These are phyloP conservation scores for Eupleurogrammus muticus DNA, from an alignment of 2,797 vertebrate species.

Conservation along the genomic window DNA sequence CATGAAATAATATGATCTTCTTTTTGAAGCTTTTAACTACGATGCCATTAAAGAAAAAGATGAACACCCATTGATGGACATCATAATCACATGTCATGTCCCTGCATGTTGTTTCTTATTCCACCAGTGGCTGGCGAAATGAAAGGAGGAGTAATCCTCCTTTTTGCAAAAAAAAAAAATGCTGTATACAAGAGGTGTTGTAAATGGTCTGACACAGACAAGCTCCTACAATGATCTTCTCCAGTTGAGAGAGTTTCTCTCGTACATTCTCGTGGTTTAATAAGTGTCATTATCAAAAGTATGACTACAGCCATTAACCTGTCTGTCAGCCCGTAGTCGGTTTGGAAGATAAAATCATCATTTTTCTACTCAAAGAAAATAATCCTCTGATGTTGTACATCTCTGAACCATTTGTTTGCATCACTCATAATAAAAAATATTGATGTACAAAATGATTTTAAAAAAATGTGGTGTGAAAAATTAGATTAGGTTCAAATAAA, in stretches of 20 bases:
- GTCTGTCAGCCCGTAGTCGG: not conserved
- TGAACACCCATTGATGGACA: not conserved
- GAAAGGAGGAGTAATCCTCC: not conserved
- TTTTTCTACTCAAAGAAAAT: not conserved
- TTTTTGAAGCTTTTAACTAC: not conserved
- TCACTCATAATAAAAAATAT: too few relatives aligned
- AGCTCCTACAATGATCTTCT: constrained; percentile 14
- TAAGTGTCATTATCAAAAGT: not conserved
- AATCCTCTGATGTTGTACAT: not conserved
- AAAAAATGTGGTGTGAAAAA: too few relatives aligned
- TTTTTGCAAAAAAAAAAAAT: not conserved
- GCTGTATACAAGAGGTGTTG: not conserved
- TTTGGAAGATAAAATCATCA: not conserved
- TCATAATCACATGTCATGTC: constrained; percentile 5
- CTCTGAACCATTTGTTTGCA: not conserved
- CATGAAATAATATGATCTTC: not conserved
- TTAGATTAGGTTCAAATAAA: too few relatives aligned
- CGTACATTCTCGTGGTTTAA: constrained; percentile 1
- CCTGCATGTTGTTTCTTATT: not conserved
- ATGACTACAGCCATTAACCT: not conserved
- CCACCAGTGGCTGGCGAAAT: not conserved
- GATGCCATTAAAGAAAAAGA: not conserved
- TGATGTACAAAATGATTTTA: too few relatives aligned
- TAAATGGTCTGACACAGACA: not conserved
- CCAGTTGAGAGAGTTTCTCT: not conserved